Conservation (phyloP, 2,113 vertebrate genomes). For the Nycticryphes semicollaris region DNA sequence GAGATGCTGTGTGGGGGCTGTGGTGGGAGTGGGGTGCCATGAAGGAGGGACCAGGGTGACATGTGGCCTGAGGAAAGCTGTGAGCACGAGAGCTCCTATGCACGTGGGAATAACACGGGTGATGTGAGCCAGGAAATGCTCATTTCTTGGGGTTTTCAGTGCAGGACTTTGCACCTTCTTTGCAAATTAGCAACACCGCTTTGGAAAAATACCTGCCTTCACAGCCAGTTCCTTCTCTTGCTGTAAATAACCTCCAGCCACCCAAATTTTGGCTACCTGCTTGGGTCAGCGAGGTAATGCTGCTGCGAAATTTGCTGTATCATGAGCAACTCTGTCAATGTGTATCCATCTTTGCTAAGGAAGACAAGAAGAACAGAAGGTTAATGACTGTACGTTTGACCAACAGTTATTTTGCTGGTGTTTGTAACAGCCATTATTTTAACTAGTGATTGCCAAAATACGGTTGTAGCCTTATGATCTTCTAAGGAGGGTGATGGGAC, state of each 20-base stretch:
- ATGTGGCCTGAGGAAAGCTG: not conserved
- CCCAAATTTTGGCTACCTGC: slow-evolving; percentile 38
- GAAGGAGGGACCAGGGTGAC: not conserved
- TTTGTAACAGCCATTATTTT: not conserved
- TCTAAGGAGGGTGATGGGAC: not conserved
- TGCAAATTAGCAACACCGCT: not conserved
- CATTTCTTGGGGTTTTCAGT: not conserved
- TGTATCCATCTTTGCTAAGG: slow-evolving; percentile 35
- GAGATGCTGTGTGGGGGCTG: not conserved
- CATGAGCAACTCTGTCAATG: slow-evolving; percentile 49
- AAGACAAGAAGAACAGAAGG: not conserved
- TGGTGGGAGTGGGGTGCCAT: not conserved
- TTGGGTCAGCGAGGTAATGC: not conserved
- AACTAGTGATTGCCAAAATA: not conserved
- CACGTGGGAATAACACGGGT: not conserved
- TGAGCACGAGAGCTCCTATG: not conserved
- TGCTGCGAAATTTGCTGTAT: slow-evolving; percentile 39
- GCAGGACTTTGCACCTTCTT: slow-evolving; percentile 2
- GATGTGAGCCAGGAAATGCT: not conserved
- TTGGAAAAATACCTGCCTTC: not conserved
- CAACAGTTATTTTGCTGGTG: not conserved
- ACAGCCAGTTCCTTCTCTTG: not conserved
- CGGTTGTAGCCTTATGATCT: not conserved
- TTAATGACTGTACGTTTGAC: slow-evolving; percentile 39
- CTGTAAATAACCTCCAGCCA: not conserved